Conservation (phyloP, 2,113 vertebrate genomes). For the Loxodonta africana region DNA sequence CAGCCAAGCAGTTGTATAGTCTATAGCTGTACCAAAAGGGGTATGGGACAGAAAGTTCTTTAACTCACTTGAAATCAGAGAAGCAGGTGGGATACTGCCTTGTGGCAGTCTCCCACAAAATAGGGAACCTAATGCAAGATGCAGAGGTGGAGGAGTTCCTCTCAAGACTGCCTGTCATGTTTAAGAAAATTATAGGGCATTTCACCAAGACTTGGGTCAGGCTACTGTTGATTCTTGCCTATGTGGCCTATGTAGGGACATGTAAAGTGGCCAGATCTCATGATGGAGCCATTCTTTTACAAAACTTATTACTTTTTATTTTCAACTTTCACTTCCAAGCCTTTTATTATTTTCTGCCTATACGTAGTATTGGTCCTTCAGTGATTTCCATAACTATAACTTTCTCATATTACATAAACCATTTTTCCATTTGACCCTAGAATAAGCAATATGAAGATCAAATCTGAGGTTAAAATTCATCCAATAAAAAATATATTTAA, state of each 20-base stretch:
- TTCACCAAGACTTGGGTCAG: neutral
- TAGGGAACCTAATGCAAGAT: neutral
- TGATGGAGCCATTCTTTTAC: neutral
- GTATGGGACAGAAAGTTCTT: neutral
- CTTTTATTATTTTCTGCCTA: neutral
- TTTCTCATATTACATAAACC: neutral
- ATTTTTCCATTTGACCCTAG: neutral
- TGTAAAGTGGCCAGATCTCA: neutral
- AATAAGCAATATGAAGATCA: neutral
- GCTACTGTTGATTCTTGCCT: neutral
- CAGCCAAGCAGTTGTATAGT: neutral
- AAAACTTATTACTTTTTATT: neutral
- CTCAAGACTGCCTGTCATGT: neutral
- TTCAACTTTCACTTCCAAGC: neutral
- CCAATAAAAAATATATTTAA: neutral
- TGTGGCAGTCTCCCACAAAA: neutral
- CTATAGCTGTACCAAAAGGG: neutral
- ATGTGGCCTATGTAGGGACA: neutral
- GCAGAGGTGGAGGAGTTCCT: neutral
- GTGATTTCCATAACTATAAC: neutral
- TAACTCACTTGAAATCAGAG: neutral
- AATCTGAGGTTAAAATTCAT: constrained; percentile 19
- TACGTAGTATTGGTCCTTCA: neutral
- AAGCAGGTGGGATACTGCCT: neutral
- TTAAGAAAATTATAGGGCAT: neutral